Evolutionary conservation across 1,140 invertebrate genomes (phyloP).

Genomic region (Lordiphosa mommai): DNA sequence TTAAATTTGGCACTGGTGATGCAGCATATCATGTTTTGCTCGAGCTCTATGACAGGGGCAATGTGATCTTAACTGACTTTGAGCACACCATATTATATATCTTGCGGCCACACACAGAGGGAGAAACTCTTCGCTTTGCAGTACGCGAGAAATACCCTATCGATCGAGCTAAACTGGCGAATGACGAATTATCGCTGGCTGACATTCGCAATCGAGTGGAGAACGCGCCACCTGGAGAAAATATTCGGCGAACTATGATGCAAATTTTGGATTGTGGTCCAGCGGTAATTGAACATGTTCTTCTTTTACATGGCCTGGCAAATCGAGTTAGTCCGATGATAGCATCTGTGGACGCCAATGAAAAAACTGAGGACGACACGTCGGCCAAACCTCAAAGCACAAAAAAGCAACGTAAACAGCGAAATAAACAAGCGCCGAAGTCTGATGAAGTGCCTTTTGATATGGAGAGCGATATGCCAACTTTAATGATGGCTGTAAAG

Average conservation of each 20-base stretch:
- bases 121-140: constrained; percentile 94
- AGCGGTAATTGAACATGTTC: constrained; percentile 93
- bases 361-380: background rate
- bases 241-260: constrained; percentile 92
- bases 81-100: constrained; percentile 96
- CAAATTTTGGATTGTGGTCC: constrained; percentile 93
- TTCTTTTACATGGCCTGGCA: constrained; percentile 86
- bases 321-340: constrained; percentile 79
- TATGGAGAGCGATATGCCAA: constrained; percentile 84
- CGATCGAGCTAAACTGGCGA: constrained; percentile 84
- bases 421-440: constrained; percentile 14
- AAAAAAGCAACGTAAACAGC: constrained; percentile 51
- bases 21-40: constrained; percentile 97
- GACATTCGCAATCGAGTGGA: constrained; percentile 82
- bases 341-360: background rate
- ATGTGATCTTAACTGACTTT: constrained; percentile 96
- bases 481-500: constrained; percentile 85
- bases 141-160: constrained; percentile 95
- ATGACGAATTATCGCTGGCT: constrained; percentile 71
- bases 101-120: constrained; percentile 94
- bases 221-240: constrained; percentile 87
- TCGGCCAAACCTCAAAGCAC: constrained; percentile 34
- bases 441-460: constrained; percentile 82
- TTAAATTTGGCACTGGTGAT: constrained; percentile 97
- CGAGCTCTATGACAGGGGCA: constrained; percentile 98